phyloP scores from a whole-genome alignment of 2,888 invertebrate species.

The Theretra japonica region DNA sequence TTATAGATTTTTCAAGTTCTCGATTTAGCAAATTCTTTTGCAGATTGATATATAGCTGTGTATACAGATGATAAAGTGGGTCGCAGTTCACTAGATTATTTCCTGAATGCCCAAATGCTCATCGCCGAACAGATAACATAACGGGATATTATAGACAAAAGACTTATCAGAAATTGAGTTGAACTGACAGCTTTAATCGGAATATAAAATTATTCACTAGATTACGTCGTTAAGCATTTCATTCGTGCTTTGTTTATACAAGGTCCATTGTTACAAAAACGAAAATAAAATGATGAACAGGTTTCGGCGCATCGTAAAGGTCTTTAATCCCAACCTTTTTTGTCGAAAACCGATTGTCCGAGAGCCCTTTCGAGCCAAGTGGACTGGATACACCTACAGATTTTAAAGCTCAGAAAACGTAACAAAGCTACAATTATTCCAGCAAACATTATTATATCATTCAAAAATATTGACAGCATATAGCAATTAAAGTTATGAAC shows the following conservation, averaged over 20 bases:
- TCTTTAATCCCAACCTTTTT: background rate
- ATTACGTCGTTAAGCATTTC: background rate
- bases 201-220: constrained; percentile 17
- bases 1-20: no score
- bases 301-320: background rate
- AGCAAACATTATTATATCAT: no score
- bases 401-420: no score
- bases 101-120: constrained; percentile 10
- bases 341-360: no score
- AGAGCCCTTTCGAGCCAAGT: no score
- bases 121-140: constrained; percentile 34
- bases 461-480: no score
- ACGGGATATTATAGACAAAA: constrained; percentile 46
- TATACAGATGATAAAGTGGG: background rate
- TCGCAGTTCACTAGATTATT: background rate
- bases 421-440: no score
- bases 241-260: background rate
- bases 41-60: background rate
- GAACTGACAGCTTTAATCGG: constrained; percentile 47
- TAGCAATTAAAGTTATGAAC: background rate
- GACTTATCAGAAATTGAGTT: constrained; percentile 41
- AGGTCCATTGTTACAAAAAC: background rate
- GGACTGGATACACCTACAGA: no score
- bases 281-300: background rate
- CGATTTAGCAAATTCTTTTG: no score